Evolutionary conservation across 2,797 vertebrate species (phyloP).

Genomic region (Luscinia luscinia): DNA sequence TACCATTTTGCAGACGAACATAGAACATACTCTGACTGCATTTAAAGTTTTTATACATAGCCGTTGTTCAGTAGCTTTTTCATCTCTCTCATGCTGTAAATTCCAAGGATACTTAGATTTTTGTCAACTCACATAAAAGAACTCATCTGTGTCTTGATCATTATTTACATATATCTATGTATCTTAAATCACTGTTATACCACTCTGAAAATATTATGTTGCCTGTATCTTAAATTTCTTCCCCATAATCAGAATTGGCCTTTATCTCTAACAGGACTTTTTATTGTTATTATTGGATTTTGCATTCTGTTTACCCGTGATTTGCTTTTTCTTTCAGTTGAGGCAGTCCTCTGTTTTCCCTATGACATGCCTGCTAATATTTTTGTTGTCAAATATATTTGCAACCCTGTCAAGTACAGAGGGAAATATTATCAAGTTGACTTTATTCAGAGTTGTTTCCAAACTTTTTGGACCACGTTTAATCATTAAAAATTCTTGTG

Average conservation of each 20-base stretch:
- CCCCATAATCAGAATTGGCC: background rate
- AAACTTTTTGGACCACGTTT: background rate
- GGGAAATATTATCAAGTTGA: background rate
- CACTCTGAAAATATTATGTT: background rate
- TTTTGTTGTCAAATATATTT: background rate
- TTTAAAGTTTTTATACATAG: slow-evolving; percentile 39
- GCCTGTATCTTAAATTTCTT: background rate
- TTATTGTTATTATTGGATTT: background rate
- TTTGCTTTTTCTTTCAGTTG: background rate
- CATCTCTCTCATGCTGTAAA: background rate
- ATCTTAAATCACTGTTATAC: background rate
- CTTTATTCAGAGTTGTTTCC: background rate
- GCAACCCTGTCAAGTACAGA: background rate
- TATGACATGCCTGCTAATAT: background rate
- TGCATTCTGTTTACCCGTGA: background rate
- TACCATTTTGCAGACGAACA: slow-evolving; percentile 15
- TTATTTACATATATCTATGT: background rate
- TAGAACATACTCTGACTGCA: slow-evolving; percentile 39
- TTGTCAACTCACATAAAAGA: background rate
- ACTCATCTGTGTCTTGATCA: background rate
- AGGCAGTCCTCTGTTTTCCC: background rate
- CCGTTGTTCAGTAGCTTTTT: slow-evolving; percentile 14
- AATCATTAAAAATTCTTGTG: background rate
- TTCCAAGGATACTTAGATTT: slow-evolving; percentile 1
- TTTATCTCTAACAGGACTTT: background rate